phyloP scores from a whole-genome alignment of 1,140 invertebrate genomes.

The Orchesella cincta region DNA sequence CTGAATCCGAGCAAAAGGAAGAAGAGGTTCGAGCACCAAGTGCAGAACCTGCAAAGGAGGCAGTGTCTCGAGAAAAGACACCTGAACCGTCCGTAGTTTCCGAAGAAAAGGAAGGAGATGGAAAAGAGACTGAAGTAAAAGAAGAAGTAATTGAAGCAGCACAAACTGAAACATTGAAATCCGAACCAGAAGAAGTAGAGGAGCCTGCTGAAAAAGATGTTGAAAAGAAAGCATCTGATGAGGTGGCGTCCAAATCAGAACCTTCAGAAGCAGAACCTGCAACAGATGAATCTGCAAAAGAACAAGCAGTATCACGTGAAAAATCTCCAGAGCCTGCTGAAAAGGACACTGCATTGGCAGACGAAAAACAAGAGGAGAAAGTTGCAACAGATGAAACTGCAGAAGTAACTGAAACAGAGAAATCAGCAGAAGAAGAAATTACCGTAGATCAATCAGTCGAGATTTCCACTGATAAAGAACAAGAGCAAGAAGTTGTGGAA shows the following conservation, averaged over 20 bases:
- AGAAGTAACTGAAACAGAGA: background rate
- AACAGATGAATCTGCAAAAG: background rate
- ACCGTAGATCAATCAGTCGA: background rate
- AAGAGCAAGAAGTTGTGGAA: background rate
- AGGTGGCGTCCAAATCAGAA: background rate
- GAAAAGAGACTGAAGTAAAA: slow-evolving; percentile 30
- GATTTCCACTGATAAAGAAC: too few species aligned
- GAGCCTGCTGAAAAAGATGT: background rate
- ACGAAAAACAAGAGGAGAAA: too few species aligned
- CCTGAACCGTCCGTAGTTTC: background rate
- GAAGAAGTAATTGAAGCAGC: slow-evolving; percentile 23
- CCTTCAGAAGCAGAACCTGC: too few species aligned
- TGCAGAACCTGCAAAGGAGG: slow-evolving; percentile 70
- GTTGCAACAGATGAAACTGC: too few species aligned
- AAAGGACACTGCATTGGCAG: background rate
- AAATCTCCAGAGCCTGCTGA: slow-evolving; percentile 8
- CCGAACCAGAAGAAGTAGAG: background rate
- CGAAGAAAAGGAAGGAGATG: slow-evolving; percentile 21
- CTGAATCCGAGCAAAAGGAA: background rate
- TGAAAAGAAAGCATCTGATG: background rate
- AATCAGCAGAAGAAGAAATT: background rate
- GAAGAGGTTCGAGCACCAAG: slow-evolving; percentile 64
- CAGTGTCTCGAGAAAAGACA: slow-evolving; percentile 55
- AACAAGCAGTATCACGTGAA: slow-evolving; percentile 4
- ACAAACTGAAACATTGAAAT: background rate